Evolutionary conservation across 1,140 invertebrate species (phyloP).

Genomic region (Pentalonia nigronervosa): DNA sequence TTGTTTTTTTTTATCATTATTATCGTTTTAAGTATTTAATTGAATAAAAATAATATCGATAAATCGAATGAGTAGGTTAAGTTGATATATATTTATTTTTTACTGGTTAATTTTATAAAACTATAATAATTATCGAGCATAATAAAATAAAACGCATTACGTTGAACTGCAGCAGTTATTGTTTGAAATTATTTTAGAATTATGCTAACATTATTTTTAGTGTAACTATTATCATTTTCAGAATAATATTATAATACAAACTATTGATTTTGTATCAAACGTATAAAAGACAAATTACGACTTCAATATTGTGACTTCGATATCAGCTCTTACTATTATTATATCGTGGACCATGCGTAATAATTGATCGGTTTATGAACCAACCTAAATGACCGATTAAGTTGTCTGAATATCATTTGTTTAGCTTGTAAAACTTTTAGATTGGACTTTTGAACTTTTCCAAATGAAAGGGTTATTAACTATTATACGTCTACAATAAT

Average conservation of each 20-base stretch:
- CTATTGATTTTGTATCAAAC: neutral
- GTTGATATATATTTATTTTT: neutral
- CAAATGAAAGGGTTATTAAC: neutral
- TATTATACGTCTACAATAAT: neutral
- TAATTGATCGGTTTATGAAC: slow-evolving; percentile 11
- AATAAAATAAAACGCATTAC: neutral
- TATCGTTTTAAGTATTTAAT: neutral
- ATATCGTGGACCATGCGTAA: neutral
- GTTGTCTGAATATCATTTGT: slow-evolving; percentile 10
- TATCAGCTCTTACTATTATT: neutral
- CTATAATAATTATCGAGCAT: neutral
- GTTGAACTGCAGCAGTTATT: neutral
- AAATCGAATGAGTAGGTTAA: neutral
- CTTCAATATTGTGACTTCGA: neutral
- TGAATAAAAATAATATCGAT: slow-evolving; percentile 2
- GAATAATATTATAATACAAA: slow-evolving; percentile 13
- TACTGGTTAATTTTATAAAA: neutral
- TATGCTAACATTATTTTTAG: slow-evolving; percentile 7
- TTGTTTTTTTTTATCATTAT: neutral
- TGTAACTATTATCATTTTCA: neutral
- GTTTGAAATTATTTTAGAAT: neutral
- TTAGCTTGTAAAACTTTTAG: neutral
- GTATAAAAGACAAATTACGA: neutral
- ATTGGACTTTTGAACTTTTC: neutral
- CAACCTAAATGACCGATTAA: neutral